Base-by-base conservation (phyloP, 2,113 vertebrate species). In the Entelurus aequoreus region DNA sequence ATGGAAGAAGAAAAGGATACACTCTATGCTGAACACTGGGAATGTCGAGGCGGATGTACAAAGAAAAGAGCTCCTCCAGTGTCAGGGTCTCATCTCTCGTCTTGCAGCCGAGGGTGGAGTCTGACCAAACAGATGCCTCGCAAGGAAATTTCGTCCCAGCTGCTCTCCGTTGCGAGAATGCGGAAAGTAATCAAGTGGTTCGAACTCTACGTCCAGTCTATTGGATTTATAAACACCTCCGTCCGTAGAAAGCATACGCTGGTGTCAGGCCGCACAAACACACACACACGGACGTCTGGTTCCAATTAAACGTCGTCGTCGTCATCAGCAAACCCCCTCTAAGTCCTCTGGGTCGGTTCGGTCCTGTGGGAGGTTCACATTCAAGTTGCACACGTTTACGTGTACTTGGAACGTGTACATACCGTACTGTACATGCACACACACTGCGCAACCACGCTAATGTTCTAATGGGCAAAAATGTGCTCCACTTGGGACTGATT, bases 401-500 rank as follows among this genome's bases (percentile, higher is more conserved):
- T 35, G 53, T 16, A 2, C 4, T n/a, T 53, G 19, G 50, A 54
- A n/a, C 58, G 16, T 66, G 56, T 46, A n/a, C 16, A 12, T 70
- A 52, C 51, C 60, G 69, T 63, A 60, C 69, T 64, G 54, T 70
- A 49, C 66, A 65, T 75, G 78, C 73, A 69, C 78, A 84, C 77
- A 81, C 76, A 37, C 60, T 63, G 67, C 61, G 21, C 57, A 65
- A 69, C 52, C 72, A 83, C 81, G 81, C 55, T 13, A 79, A 75
- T 84, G 80, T 87, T 82, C 69, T 89, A 88, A 91, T 81, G 86
- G 86, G 76, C 83, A 68, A 63, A 78, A 86, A 88, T 87, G 28
- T 86, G 83, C 76, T 82, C 86, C 89, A 88, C 84, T 87, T 89
- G 90, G 86, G 88, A 73, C 67, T 86, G 82, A 90, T 90, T 91